Percentiles rank a stretch among this genome's conserved stretches.
Conservation (phyloP, 2,888 invertebrate species). For the Embidobia sp. region DNA sequence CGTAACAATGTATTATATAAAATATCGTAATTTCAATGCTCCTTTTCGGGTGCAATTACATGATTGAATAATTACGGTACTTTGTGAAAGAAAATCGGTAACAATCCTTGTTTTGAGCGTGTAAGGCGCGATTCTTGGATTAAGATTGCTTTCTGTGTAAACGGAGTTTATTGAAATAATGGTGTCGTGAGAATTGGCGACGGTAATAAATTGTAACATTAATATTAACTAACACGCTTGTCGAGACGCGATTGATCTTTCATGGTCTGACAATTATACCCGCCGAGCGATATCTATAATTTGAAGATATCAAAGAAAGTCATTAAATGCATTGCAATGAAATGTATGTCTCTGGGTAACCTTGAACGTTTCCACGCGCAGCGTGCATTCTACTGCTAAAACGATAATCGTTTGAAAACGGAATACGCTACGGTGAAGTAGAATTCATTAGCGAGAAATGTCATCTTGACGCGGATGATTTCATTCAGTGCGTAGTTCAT, state of each 20-base stretch:
- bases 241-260: conserved; percentile 28
- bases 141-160: background rate
- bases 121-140: background rate
- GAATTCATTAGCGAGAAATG: conserved; percentile 25
- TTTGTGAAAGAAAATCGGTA: too few species aligned
- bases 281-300: conserved; percentile 15
- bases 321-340: conserved; percentile 22
- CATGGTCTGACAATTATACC: conserved; percentile 26
- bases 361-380: conserved; percentile 29
- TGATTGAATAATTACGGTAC: too few species aligned
- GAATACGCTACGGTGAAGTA: conserved; percentile 1
- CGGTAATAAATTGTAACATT: conserved; percentile 2
- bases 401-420: conserved; percentile 12
- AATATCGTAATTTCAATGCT: too few species aligned
- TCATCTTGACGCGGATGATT: conserved; percentile 26
- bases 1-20: too few species aligned
- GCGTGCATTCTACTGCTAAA: conserved; percentile 15
- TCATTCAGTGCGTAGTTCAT: conserved; percentile 17
- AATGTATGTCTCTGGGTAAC: conserved; percentile 39
- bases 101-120: background rate
- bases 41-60: too few species aligned
- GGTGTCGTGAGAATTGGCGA: conserved; percentile 19
- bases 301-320: conserved; percentile 50
- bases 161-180: conserved; percentile 8
- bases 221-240: conserved; percentile 13